Conservation (phyloP, 2,113 vertebrate species). For the Takifugu flavidus region DNA sequence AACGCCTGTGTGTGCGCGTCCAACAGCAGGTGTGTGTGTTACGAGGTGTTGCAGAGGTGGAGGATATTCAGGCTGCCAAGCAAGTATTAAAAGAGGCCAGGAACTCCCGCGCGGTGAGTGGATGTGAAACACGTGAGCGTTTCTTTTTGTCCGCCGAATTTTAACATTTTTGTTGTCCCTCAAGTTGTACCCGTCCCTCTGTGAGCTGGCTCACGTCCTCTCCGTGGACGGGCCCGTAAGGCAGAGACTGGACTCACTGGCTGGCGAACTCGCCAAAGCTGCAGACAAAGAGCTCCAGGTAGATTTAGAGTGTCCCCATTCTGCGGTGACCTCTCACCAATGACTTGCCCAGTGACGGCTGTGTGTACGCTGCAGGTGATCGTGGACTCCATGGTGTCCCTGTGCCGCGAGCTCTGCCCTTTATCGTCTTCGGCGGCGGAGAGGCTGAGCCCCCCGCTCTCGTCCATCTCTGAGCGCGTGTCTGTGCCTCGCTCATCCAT, state of each 20-base stretch:
- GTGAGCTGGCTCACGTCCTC: constrained; percentile 86
- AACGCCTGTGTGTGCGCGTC: constrained; percentile 83
- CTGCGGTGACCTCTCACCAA: neutral
- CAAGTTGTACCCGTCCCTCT: constrained; percentile 86
- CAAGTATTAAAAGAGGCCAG: constrained; percentile 89
- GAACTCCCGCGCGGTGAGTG: constrained; percentile 86
- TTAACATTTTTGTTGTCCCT: neutral
- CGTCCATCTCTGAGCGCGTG: constrained; percentile 82
- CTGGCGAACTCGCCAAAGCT: constrained; percentile 86
- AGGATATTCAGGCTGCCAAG: constrained; percentile 84
- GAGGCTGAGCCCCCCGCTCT: constrained; percentile 80
- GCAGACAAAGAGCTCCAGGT: constrained; percentile 93
- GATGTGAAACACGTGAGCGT: constrained; percentile 4
- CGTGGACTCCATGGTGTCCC: constrained; percentile 87
- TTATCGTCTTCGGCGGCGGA: constrained; percentile 80
- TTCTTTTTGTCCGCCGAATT: neutral
- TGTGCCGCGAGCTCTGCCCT: constrained; percentile 85
- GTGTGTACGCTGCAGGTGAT: constrained; percentile 75
- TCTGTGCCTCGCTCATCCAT: constrained; percentile 86
- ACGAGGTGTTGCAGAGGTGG: constrained; percentile 76
- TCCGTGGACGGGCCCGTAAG: constrained; percentile 86
- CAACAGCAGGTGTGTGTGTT: constrained; percentile 85
- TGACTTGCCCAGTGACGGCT: constrained; percentile 6
- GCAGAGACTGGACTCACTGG: constrained; percentile 84
- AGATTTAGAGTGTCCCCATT: constrained; percentile 1